These are phyloP conservation scores for Lamprotornis superbus DNA, from an alignment of 2,113 vertebrate species.

Conservation along the genomic window DNA sequence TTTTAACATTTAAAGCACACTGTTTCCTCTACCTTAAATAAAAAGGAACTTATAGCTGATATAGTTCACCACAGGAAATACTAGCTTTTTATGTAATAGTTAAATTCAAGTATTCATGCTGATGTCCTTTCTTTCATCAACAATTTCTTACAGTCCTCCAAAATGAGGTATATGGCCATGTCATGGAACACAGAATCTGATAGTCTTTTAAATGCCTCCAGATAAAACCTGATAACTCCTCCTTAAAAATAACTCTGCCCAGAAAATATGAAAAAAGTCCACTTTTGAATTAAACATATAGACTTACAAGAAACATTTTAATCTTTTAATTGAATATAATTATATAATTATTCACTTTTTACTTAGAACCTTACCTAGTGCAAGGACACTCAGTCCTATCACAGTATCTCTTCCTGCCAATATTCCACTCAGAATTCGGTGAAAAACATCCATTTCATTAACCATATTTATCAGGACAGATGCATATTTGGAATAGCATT, in stretches of 20 bases:
- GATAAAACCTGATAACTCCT: background rate
- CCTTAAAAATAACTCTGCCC: background rate
- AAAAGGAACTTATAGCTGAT: background rate
- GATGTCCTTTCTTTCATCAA: background rate
- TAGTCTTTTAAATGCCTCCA: background rate
- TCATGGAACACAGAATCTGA: background rate
- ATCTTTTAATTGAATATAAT: background rate
- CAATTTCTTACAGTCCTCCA: background rate
- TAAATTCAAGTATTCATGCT: background rate
- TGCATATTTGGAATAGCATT: conserved; percentile 76
- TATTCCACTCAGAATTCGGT: conserved; percentile 74
- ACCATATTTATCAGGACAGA: conserved; percentile 65
- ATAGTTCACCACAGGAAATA: background rate
- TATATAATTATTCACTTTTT: background rate
- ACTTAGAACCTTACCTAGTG: conserved; percentile 72
- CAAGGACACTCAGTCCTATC: conserved; percentile 72
- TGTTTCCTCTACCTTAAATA: background rate
- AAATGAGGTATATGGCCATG: background rate
- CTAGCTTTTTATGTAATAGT: background rate
- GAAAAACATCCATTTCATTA: conserved; percentile 75
- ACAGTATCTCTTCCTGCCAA: conserved; percentile 76
- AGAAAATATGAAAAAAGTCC: background rate
- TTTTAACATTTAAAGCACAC: background rate
- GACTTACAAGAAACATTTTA: background rate
- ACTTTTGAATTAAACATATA: background rate